Evolutionary conservation across 1,140 invertebrate genomes (phyloP).

Genomic region (Hyposmocoma kahamanoa): DNA sequence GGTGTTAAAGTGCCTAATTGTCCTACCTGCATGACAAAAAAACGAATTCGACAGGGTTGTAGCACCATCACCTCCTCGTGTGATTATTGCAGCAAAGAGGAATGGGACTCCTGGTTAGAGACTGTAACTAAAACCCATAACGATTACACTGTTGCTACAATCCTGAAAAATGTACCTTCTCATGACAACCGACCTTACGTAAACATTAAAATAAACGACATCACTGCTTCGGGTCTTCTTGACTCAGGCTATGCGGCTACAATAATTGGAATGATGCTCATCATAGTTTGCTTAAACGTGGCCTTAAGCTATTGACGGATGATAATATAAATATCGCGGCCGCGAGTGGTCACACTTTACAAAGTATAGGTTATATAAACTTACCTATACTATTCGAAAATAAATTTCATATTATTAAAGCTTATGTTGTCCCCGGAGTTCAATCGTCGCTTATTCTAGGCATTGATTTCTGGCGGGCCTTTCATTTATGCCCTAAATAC

Average conservation of each 20-base stretch:
- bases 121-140: conserved; percentile 7
- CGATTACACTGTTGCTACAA: conserved; percentile 7
- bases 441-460: conserved; percentile 7
- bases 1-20: conserved; percentile 17
- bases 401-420: conserved; percentile 10
- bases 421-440: conserved; percentile 12
- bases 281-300: background rate
- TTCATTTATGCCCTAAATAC: conserved; percentile 10
- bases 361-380: conserved; percentile 10
- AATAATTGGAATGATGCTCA: conserved; percentile 19
- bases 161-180: conserved; percentile 5
- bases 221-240: conserved; percentile 10
- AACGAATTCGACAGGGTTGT: conserved; percentile 12
- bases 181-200: conserved; percentile 9
- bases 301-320: background rate
- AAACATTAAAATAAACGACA: conserved; percentile 4
- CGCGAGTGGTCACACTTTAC: conserved; percentile 6
- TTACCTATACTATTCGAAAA: conserved; percentile 14
- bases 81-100: no score
- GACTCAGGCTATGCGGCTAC: conserved; percentile 19
- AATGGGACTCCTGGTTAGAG: conserved; percentile 11
- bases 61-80: no score
- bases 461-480: conserved; percentile 13
- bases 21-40: conserved; percentile 20
- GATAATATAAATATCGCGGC: background rate